Percentiles rank a stretch among this genome's conserved stretches.
Evolutionary conservation across 2,888 invertebrate species (phyloP).

Genomic region (Coecobrya sp.): DNA sequence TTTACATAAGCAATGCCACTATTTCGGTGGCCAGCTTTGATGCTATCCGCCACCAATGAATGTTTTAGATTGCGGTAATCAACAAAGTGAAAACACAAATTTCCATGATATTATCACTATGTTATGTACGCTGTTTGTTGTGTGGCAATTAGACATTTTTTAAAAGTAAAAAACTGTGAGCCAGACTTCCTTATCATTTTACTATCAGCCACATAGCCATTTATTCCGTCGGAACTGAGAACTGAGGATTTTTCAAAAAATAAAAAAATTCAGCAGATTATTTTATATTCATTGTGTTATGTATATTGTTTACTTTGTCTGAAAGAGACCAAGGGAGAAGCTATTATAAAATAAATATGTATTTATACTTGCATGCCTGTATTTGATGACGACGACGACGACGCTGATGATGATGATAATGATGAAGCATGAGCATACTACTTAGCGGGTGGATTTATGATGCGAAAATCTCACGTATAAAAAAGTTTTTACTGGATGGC

Average conservation of each 20-base stretch:
- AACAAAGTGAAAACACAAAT: conserved; percentile 43
- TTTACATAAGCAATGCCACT: neutral
- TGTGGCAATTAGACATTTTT: neutral
- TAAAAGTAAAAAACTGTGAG: neutral
- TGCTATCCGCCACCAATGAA: neutral
- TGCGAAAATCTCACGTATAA: conserved; percentile 75
- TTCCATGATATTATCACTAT: neutral
- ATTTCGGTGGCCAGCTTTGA: neutral
- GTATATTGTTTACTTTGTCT: neutral
- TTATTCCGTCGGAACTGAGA: neutral
- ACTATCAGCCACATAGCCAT: neutral
- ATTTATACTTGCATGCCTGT: neutral
- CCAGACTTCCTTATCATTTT: neutral
- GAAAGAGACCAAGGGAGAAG: neutral
- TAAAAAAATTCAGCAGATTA: conserved; percentile 27
- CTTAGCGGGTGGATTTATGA: conserved; percentile 75
- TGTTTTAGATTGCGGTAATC: neutral
- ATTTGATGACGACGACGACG: neutral
- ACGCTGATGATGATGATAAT: neutral
- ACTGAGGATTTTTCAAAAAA: neutral
- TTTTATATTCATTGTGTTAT: neutral
- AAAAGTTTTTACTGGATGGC: conserved; percentile 55
- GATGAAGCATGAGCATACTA: conserved; percentile 36
- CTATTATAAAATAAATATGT: neutral
- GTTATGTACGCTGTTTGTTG: neutral